These are phyloP conservation scores for Denticeps clupeoides DNA, from an alignment of 2,797 vertebrate genomes.

Conservation along the genomic window DNA sequence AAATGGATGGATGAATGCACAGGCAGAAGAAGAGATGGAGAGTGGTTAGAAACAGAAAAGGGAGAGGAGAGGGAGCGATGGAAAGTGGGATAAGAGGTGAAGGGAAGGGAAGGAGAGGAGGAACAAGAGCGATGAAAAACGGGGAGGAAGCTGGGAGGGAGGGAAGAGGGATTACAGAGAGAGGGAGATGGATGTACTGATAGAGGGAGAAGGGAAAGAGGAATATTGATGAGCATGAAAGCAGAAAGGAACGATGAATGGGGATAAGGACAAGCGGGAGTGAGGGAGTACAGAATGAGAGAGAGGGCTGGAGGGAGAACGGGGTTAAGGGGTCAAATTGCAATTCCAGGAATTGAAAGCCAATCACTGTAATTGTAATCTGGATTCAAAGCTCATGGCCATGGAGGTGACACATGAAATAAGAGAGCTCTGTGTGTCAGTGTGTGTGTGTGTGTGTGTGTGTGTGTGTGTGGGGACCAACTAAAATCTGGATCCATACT, in stretches of 20 bases:
- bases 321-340: constrained; percentile 57
- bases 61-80: constrained; percentile 13
- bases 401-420: constrained; percentile 25
- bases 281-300: no score
- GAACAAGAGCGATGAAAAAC: no score
- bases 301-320: constrained; percentile 14
- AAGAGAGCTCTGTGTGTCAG: background rate
- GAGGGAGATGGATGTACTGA: constrained; percentile 15
- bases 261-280: no score
- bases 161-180: constrained; percentile 17
- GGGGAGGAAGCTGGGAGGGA: constrained; percentile 14
- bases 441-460: constrained; percentile 13
- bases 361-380: constrained; percentile 62
- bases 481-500: no score
- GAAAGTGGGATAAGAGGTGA: no score
- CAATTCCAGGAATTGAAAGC: constrained; percentile 52
- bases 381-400: constrained; percentile 46
- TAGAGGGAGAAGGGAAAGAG: constrained; percentile 8
- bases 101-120: no score
- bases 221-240: constrained; percentile 9
- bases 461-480: constrained; percentile 18
- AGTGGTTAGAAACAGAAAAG: constrained; percentile 4
- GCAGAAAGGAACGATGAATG: no score
- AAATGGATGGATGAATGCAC: no score
- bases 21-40: constrained; percentile 20